Conservation (phyloP, 1,140 invertebrate species). For the Tribolium castaneum region DNA sequence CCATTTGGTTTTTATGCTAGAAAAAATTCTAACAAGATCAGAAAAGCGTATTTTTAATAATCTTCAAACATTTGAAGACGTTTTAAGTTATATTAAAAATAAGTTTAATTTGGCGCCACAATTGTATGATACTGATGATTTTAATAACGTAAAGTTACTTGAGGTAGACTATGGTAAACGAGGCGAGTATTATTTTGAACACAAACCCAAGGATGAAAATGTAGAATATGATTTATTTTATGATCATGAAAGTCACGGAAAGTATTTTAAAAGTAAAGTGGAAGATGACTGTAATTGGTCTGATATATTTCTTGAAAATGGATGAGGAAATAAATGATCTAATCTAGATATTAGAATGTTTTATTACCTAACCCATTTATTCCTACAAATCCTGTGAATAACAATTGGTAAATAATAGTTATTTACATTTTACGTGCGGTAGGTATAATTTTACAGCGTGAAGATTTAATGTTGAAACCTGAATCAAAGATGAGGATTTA, state of each 20-base stretch:
- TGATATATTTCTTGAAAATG: conserved; percentile 56
- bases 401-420: too few species aligned
- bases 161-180: conserved; percentile 49
- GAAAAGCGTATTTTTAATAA: conserved; percentile 83
- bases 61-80: conserved; percentile 74
- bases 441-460: too few species aligned
- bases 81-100: conserved; percentile 77
- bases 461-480: too few species aligned
- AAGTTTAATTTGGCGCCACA: conserved; percentile 67
- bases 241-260: conserved; percentile 51
- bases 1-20: conserved; percentile 94
- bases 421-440: too few species aligned
- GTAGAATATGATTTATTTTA: conserved; percentile 27
- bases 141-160: conserved; percentile 50
- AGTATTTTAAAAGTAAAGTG: conserved; percentile 55
- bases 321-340: background rate
- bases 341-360: too few species aligned
- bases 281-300: conserved; percentile 51
- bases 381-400: too few species aligned
- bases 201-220: conserved; percentile 42
- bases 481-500: too few species aligned
- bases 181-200: conserved; percentile 47
- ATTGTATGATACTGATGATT: conserved; percentile 61
- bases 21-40: conserved; percentile 78
- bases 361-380: too few species aligned